These are phyloP conservation scores for Helicoverpa armigera DNA, from an alignment of 1,140 invertebrate genomes.

Conservation along the genomic window DNA sequence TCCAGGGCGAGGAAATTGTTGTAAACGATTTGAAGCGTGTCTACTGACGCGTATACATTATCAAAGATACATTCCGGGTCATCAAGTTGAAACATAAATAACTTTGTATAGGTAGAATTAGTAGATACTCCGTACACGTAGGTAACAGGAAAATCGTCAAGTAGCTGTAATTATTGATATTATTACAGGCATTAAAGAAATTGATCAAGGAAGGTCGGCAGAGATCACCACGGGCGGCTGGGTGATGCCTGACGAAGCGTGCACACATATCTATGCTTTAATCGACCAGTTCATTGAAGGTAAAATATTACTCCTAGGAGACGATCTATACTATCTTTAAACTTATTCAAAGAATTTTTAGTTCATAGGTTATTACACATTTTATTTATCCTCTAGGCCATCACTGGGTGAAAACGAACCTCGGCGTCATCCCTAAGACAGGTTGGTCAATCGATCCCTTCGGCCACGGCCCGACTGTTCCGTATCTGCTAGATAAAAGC, in stretches of 20 bases:
- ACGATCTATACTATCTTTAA: conserved; percentile 9
- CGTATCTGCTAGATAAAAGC: conserved; percentile 92
- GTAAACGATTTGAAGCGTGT: too few species aligned
- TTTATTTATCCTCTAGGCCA: conserved; percentile 89
- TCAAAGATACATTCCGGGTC: too few species aligned
- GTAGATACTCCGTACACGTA: neutral
- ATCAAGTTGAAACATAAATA: too few species aligned
- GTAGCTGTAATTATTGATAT: conserved; percentile 10
- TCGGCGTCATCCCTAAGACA: conserved; percentile 91
- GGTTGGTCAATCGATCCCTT: conserved; percentile 97
- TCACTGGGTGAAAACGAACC: conserved; percentile 94
- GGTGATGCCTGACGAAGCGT: conserved; percentile 99
- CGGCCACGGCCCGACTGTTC: conserved; percentile 95
- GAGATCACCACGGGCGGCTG: conserved; percentile 99
- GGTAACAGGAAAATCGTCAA: neutral
- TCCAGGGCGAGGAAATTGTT: too few species aligned
- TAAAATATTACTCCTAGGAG: conserved; percentile 72
- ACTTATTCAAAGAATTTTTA: neutral
- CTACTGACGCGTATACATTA: too few species aligned
- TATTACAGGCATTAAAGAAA: conserved; percentile 89
- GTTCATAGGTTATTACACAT: neutral
- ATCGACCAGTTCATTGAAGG: conserved; percentile 99
- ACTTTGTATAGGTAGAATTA: neutral
- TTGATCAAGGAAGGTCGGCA: conserved; percentile 93
- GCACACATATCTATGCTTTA: conserved; percentile 96